phyloP scores from a whole-genome alignment of 2,888 invertebrate genomes.

The Eupithecia vulgata region DNA sequence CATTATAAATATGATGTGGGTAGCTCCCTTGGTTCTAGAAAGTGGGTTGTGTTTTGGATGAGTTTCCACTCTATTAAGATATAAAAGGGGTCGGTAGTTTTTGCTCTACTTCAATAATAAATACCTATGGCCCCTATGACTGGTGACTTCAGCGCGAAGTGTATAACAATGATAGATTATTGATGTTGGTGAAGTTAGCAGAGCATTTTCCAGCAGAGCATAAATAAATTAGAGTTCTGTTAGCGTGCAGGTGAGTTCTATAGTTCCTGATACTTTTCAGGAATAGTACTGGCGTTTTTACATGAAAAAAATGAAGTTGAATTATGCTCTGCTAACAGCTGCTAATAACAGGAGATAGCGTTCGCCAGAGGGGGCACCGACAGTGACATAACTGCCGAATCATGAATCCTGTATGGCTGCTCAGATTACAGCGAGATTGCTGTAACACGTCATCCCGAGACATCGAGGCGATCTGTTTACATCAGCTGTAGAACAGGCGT shows the following conservation, averaged over 20 bases:
- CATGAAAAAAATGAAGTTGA: too few relatives aligned
- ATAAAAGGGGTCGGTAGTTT: not conserved
- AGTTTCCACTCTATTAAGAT: not conserved
- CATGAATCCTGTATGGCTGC: not conserved
- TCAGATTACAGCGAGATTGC: slow-evolving; percentile 5
- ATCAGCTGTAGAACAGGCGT: not conserved
- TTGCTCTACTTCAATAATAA: not conserved
- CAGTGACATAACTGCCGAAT: not conserved
- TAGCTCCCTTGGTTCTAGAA: slow-evolving; percentile 1
- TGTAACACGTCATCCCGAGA: not conserved
- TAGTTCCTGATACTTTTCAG: too few relatives aligned
- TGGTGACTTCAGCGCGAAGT: not conserved
- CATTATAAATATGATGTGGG: slow-evolving; percentile 7
- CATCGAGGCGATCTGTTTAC: not conserved
- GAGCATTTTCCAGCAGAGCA: too few relatives aligned
- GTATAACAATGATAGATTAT: not conserved
- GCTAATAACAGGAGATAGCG: not conserved
- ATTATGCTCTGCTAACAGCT: not conserved
- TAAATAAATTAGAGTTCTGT: too few relatives aligned
- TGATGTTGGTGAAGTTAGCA: too few relatives aligned
- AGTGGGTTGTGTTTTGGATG: not conserved
- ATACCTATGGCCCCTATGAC: not conserved
- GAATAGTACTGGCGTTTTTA: too few relatives aligned
- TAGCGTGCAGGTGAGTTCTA: too few relatives aligned
- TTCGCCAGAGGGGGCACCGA: not conserved